Base-by-base conservation (phyloP, 2,113 vertebrate genomes). In the Neogobius melanostomus region DNA sequence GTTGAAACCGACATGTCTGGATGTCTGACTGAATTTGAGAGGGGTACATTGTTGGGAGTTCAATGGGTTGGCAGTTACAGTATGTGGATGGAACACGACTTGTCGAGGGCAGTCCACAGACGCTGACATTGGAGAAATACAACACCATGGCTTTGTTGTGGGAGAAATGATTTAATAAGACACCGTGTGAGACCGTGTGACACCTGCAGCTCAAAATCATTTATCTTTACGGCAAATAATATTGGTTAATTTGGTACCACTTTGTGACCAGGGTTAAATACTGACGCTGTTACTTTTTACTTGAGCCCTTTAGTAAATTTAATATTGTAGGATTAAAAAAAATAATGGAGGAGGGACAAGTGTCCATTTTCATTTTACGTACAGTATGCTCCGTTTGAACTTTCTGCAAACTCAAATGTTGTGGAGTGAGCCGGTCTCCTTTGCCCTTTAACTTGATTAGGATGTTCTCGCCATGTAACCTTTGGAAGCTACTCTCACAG, bases 401-500 rank as follows among this genome's bases (percentile, higher is more conserved):
- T 53, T 16, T 69, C 17, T 48, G 60, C 49, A 36, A 15, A 52
- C 9, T 11, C 11, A 62, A 64, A 52, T 74, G 36, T 59, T 49
- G 10, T 62, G 54, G 16, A 51, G 36, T 54, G 48, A 76, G 64
- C 42, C 69, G 51, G 59, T 45, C 49, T 82, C 64, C 68, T 15
- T 56, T 85, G 82, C 82, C 87, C 82, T 90, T 90, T 90, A 85
- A 81, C 66, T 86, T 80, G 75, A 69, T 45, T 74, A 79, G 69
- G 61, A 7, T 74, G 56, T 36, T 78, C 68, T 75, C 11, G 28
- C 28, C 43, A 43, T 56, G 8, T 85, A 83, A 87, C 83, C 83
- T 89, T 88, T 83, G 45, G 64, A 66, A 71, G 59, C 59, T 47
- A 56, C 60, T 8, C 16, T 64, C n/a, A 46, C 15, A 6, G 7